Percentiles rank a stretch among this genome's conserved stretches.
These are phyloP conservation scores for Drosophila silvestris DNA, from an alignment of 2,888 invertebrate genomes.

Conservation along the genomic window DNA sequence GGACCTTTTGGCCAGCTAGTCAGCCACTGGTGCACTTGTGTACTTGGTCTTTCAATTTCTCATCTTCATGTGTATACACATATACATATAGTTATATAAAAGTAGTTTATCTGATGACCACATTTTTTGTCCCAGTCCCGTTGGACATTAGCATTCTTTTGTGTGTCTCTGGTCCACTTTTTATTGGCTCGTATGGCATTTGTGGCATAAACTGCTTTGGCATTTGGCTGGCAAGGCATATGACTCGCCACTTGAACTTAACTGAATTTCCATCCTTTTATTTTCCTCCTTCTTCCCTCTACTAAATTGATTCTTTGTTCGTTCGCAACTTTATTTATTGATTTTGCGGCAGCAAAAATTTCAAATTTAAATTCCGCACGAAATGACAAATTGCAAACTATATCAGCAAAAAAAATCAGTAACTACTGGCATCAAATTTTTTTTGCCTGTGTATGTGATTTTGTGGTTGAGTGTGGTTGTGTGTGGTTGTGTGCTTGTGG, in stretches of 20 bases:
- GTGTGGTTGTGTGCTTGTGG: constrained; percentile 1
- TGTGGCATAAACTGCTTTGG: constrained; percentile 60
- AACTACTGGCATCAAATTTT: constrained; percentile 38
- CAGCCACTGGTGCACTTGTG: constrained; percentile 54
- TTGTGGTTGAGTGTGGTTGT: neutral
- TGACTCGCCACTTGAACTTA: constrained; percentile 37
- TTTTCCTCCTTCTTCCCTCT: constrained; percentile 17
- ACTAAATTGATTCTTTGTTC: constrained; percentile 26
- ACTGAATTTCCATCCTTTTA: constrained; percentile 46
- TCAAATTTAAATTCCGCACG: constrained; percentile 60
- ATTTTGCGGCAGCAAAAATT: constrained; percentile 51
- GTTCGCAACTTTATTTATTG: constrained; percentile 63
- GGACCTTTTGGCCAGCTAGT: constrained; percentile 35
- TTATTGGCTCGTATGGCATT: constrained; percentile 47
- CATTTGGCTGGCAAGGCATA: constrained; percentile 34
- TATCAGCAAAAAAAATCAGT: constrained; percentile 48
- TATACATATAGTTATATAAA: neutral
- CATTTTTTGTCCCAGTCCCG: constrained; percentile 26
- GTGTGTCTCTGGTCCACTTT: constrained; percentile 39
- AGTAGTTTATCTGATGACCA: constrained; percentile 46
- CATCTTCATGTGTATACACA: constrained; percentile 19
- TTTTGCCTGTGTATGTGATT: constrained; percentile 3
- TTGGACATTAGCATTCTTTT: constrained; percentile 48
- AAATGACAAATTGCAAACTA: constrained; percentile 71
- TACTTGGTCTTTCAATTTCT: constrained; percentile 48